Evolutionary conservation across 1,140 invertebrate genomes (phyloP), one percentile per base, ranked within the genome.

Genomic region (Procambarus clarkii): DNA sequence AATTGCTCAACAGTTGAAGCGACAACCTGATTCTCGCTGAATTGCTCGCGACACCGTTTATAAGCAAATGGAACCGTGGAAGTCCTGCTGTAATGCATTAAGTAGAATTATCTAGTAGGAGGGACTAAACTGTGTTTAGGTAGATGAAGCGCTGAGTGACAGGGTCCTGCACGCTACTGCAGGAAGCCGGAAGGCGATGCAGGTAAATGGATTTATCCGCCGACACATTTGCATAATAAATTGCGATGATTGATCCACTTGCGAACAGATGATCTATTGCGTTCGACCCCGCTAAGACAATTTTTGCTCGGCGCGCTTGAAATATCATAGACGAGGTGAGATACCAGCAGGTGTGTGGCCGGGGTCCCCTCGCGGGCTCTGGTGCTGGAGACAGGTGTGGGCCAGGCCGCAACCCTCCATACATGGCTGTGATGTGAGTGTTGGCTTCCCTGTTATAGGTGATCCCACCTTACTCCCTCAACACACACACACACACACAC

Each of bases 1-100:
- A 74, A 74, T 74, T 74, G 69, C 69, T 24, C 69, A 74, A 74
- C 69, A 74, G 21, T 74, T 74, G 69, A 74, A 74, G 69, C 69
- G 69, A 74, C 69, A 74, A 74, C 69, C 69, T 74, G 69, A 74
- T 74, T 74, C 69, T 24, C 69, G 21, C 8, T 74, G 34, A 74
- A 74, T 74, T 74, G 69, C n/a, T 34, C n/a, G 69, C n/a, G n/a
- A 74, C 69, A 34, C 69, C n/a, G 69, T 74, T 74, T 74, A 74
- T 34, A 74, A 74, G 69, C 69, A 74, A 74, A 74, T 24, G n/a
- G 60, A 74, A 4, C 7, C n/a, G 34, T 24, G 69, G 21, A 34
- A 24, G 24, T 11, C 5, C 21, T 74, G 69, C 11, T 5, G 18
- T 24, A 5, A 34, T 5, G 69, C 18, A 24, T 24, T 74, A 74